phyloP scores from a whole-genome alignment of 2,113 vertebrate species.

The Sylvietta virens region DNA sequence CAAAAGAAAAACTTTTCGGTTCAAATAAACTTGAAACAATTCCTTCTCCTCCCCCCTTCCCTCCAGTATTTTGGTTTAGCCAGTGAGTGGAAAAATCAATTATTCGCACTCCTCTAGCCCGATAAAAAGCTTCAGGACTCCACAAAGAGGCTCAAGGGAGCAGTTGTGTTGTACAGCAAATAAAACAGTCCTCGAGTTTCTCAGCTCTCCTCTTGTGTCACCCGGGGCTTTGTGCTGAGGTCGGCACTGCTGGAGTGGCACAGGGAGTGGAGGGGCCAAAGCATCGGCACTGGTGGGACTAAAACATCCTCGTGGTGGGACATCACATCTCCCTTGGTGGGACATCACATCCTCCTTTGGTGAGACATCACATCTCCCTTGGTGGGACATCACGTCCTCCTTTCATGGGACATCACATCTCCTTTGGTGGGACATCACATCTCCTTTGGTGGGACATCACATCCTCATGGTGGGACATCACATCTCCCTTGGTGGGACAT shows the following conservation, averaged over 20 bases:
- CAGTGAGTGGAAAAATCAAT: conserved; percentile 60
- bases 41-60: neutral
- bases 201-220: neutral
- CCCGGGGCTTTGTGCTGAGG: neutral
- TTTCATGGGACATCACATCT: neutral
- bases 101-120: neutral
- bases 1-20: conserved; percentile 18
- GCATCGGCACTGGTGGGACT: neutral
- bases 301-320: neutral
- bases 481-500: neutral
- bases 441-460: neutral
- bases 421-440: neutral
- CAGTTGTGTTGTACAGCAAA: neutral
- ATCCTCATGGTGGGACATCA: neutral
- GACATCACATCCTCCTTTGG: neutral
- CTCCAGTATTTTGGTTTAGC: conserved; percentile 1
- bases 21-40: conserved; percentile 43
- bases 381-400: no score
- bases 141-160: conserved; percentile 21
- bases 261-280: neutral
- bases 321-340: neutral
- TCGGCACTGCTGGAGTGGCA: fast-evolving
- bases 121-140: conserved; percentile 3
- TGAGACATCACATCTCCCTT: neutral
- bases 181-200: neutral